A percentile compares a stretch with the other conserved stretches of the same genome.
Evolutionary conservation across 2,797 vertebrate genomes (phyloP).

Genomic region (Enteromius anoplus): DNA sequence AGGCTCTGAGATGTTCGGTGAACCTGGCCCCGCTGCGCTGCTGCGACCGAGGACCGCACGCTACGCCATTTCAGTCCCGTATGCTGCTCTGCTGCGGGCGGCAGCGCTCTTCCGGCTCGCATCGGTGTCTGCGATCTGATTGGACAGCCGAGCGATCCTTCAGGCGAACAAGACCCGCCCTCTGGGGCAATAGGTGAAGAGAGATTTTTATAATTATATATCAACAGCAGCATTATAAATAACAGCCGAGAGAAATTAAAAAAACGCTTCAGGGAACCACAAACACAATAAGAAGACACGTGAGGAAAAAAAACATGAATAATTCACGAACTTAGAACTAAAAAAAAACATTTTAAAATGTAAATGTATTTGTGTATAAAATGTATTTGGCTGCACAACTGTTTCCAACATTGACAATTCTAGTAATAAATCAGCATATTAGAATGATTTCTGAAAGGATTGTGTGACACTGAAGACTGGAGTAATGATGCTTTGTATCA

Average conservation of each 20-base stretch:
- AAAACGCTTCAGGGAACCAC: not conserved
- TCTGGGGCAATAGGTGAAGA: not conserved
- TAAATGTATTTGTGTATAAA: no score
- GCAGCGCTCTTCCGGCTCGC: slow-evolving; percentile 22
- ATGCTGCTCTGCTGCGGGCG: not conserved
- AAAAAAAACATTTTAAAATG: no score
- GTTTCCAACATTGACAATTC: no score
- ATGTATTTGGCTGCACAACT: no score
- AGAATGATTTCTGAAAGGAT: no score
- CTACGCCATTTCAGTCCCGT: slow-evolving; percentile 60
- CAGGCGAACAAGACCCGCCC: slow-evolving; percentile 1
- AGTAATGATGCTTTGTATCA: no score
- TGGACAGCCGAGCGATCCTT: not conserved
- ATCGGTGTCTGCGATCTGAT: slow-evolving; percentile 13
- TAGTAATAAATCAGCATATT: no score
- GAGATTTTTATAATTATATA: not conserved
- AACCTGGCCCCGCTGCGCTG: slow-evolving; percentile 21
- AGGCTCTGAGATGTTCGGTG: slow-evolving; percentile 13
- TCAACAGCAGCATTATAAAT: not conserved
- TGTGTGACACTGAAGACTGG: no score
- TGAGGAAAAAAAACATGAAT: not conserved
- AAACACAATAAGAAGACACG: not conserved
- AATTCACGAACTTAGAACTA: no score
- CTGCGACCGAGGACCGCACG: not conserved
- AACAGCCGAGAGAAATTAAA: not conserved